Conservation (phyloP, 2,888 invertebrate genomes). For the Polydesmus complanatus region DNA sequence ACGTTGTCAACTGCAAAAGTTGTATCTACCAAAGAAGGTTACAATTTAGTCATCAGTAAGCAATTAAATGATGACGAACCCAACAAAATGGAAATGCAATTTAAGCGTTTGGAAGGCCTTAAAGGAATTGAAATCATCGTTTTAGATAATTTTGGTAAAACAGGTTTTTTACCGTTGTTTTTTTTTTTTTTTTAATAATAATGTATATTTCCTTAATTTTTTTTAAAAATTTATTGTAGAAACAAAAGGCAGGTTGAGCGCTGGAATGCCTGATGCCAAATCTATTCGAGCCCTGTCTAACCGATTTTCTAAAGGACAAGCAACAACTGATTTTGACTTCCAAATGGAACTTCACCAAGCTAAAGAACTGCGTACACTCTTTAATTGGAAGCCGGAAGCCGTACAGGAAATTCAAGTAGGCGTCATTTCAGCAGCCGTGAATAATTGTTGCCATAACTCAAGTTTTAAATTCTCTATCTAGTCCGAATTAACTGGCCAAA, state of each 20-base stretch:
- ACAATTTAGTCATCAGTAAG: not conserved
- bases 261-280: slow-evolving; percentile 26
- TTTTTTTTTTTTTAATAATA: too few relatives aligned
- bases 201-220: too few relatives aligned
- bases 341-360: slow-evolving; percentile 25
- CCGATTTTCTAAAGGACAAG: slow-evolving; percentile 23
- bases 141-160: not conserved
- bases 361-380: slow-evolving; percentile 24
- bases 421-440: not conserved
- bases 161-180: not conserved
- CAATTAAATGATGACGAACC: not conserved
- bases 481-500: too few relatives aligned
- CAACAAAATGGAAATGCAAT: not conserved
- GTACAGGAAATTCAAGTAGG: slow-evolving; percentile 19
- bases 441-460: not conserved
- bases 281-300: slow-evolving; percentile 24
- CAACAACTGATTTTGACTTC: slow-evolving; percentile 23
- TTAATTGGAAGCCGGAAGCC: slow-evolving; percentile 26
- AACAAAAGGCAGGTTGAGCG: too few relatives aligned
- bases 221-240: too few relatives aligned
- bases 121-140: not conserved
- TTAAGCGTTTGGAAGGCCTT: not conserved
- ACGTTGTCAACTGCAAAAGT: not conserved
- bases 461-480: too few relatives aligned
- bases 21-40: not conserved